Evolutionary conservation across 2,797 vertebrate genomes (phyloP), one percentile per base, ranked within the genome.

Genomic region (Hephaestus fuliginosus): DNA sequence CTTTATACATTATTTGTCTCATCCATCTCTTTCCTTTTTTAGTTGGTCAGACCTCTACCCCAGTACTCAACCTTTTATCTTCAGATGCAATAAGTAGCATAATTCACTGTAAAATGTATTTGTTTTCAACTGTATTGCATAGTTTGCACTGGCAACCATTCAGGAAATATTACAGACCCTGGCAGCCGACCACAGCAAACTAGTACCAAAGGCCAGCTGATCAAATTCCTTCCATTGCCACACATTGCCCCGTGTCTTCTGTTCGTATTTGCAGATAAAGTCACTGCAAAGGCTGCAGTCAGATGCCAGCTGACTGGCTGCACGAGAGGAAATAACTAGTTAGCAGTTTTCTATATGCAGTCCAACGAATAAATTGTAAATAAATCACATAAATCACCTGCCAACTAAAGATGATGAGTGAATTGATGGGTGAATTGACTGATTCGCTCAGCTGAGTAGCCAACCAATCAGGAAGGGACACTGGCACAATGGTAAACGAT

Each of bases 1-100:
- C 81, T 62, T 80, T 67, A 73, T 15, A 58, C 51, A 75, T 76
- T 83, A 65, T 80, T 89, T 70, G 22, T 75, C 46, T 30, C 63
- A 49, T 61, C 13, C 60, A 33, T 51, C 28, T 72, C 39, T 14
- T 10, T 44, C 43, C 43, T 53, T 33, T 79, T 63, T 82, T n/a
- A 81, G 43, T 53, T 55, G 55, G 25, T 65, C 46, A 43, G 41
- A 64, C 33, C 65, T 73, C 62, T 36, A 28, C 15, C 30, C 39
- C 41, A 60, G 70, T 69, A 52, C 20, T 82, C 13, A 41, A 18
- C 25, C 55, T 60, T 71, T 17, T 55, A 20, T 30, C 51, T 62
- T 70, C 33, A 51, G 33, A 30, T 64, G 39, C 39, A 62, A n/a
- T 4, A 15, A 51, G 11, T 43, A 68, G 58, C 64, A 55, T 5